phyloP scores from a whole-genome alignment of 2,888 invertebrate genomes.

The Phengaris arion region DNA sequence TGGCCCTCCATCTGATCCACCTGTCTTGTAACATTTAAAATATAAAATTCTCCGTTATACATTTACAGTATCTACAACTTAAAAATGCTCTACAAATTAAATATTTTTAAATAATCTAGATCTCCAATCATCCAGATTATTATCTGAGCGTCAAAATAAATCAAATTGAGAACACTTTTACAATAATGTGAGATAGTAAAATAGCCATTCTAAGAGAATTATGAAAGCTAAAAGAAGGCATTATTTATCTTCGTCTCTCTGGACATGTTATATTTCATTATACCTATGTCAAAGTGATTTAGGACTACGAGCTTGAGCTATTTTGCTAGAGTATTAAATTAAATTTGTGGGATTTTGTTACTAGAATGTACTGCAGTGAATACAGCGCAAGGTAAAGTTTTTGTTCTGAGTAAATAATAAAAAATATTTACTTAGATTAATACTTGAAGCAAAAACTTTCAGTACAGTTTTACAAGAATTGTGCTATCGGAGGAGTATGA shows the following conservation, averaged over 20 bases:
- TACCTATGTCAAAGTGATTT: conserved; percentile 28
- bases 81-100: neutral
- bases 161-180: neutral
- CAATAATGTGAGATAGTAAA: conserved; percentile 4
- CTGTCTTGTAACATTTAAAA: too few relatives aligned
- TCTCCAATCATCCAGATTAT: neutral
- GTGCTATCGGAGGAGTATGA: too few relatives aligned
- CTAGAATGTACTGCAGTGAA: neutral
- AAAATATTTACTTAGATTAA: too few relatives aligned
- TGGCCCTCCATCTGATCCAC: too few relatives aligned
- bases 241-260: conserved; percentile 18
- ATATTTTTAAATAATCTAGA: neutral
- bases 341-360: neutral
- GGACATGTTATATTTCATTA: conserved; percentile 14
- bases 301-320: neutral
- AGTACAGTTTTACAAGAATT: too few relatives aligned
- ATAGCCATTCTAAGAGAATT: conserved; percentile 4
- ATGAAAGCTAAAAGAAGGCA: conserved; percentile 21
- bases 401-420: too few relatives aligned
- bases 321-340: neutral
- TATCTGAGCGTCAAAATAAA: neutral
- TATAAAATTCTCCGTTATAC: too few relatives aligned
- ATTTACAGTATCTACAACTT: neutral
- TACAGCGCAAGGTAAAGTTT: too few relatives aligned
- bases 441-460: too few relatives aligned